Percentiles rank a stretch among this genome's conserved stretches.
phyloP scores from a whole-genome alignment of 2,113 vertebrate species.

The Corythornis vintsioides region DNA sequence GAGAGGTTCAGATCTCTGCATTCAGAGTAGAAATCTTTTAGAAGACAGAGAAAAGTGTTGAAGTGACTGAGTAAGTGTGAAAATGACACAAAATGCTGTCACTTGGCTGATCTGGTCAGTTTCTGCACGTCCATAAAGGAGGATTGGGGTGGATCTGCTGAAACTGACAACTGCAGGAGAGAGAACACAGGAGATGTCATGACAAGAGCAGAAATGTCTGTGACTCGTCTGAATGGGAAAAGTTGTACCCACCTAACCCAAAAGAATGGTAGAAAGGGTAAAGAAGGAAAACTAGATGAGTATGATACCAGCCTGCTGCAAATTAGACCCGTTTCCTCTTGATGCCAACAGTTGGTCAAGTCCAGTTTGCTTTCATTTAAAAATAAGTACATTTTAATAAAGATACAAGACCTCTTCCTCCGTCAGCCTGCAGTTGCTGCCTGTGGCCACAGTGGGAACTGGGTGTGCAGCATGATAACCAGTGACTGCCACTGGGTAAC shows the following conservation, averaged over 20 bases:
- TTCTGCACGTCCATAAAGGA: background rate
- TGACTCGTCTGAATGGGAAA: background rate
- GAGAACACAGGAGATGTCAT: background rate
- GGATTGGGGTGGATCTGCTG: background rate
- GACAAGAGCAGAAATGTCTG: background rate
- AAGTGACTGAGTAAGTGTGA: background rate
- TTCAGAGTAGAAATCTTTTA: background rate
- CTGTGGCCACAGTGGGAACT: background rate
- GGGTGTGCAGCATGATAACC: background rate
- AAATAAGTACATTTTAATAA: background rate
- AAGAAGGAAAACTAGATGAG: background rate
- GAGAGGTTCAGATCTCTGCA: background rate
- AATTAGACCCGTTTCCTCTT: background rate
- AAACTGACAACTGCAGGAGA: background rate
- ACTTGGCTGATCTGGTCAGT: fast-evolving
- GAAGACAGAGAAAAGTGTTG: background rate
- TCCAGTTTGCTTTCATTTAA: background rate
- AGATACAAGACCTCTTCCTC: background rate
- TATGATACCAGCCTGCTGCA: fast-evolving
- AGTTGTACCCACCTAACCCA: background rate
- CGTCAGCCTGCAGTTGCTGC: background rate
- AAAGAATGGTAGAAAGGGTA: background rate
- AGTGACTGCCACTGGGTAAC: background rate
- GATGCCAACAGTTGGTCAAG: background rate
- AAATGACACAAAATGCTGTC: background rate